Evolutionary conservation across 2,888 invertebrate genomes (phyloP).

Genomic region (Sesamia inferens): DNA sequence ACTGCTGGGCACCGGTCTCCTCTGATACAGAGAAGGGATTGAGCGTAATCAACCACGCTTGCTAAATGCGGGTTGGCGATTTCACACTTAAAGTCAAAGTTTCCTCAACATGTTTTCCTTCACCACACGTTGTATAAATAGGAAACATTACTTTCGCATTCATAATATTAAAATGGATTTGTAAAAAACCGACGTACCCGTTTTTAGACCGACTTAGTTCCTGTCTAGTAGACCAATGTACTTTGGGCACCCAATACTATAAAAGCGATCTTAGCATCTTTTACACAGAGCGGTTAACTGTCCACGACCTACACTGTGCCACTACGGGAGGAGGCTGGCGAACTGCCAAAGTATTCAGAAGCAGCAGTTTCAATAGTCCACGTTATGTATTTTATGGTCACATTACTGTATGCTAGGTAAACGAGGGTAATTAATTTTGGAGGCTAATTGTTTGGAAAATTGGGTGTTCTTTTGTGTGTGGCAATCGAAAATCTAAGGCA

Average conservation of each 20-base stretch:
- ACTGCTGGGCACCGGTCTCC: no score
- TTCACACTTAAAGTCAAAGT: no score
- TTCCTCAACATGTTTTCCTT: no score
- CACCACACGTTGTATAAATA: no score
- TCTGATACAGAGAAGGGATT: no score
- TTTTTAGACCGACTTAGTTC: conserved; percentile 17
- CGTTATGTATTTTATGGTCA: conserved; percentile 50
- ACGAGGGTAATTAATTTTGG: conserved; percentile 28
- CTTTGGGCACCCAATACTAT: conserved; percentile 42
- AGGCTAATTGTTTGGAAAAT: neutral
- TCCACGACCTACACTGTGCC: conserved; percentile 12
- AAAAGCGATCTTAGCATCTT: conserved; percentile 38
- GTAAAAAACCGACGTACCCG: neutral
- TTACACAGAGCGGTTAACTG: conserved; percentile 32
- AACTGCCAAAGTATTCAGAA: conserved; percentile 63
- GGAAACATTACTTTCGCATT: no score
- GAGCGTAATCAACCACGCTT: no score
- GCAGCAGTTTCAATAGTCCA: conserved; percentile 66
- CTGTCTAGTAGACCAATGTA: conserved; percentile 15
- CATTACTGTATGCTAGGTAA: conserved; percentile 37
- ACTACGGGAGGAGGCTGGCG: conserved; percentile 57
- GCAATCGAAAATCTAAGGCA: neutral
- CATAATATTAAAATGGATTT: neutral
- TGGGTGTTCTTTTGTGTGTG: neutral
- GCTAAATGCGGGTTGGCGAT: no score